Conservation (phyloP, 2,113 vertebrate species). For the Parus major region DNA sequence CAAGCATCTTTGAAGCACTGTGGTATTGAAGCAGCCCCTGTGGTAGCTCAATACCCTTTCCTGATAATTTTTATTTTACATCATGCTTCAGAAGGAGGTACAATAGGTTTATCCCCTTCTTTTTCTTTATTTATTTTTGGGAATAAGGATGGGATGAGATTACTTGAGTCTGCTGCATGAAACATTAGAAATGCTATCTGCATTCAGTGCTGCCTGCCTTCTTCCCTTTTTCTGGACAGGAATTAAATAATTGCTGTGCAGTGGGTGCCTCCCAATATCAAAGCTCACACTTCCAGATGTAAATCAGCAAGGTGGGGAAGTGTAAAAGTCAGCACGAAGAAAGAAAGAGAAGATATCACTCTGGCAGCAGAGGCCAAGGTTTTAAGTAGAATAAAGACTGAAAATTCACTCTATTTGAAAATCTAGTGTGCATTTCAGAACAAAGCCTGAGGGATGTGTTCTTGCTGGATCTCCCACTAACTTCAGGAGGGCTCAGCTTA, state of each 20-base stretch:
- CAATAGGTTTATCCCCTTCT: neutral
- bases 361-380: neutral
- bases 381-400: neutral
- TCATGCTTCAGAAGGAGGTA: neutral
- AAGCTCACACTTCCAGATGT: neutral
- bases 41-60: neutral
- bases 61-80: neutral
- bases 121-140: neutral
- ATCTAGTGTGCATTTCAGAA: neutral
- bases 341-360: neutral
- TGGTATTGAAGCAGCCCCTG: neutral
- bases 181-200: neutral
- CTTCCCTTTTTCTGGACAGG: neutral
- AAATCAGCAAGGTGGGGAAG: neutral
- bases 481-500: neutral
- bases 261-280: neutral
- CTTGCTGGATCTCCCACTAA: neutral
- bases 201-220: neutral
- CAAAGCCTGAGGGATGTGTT: neutral
- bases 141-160: neutral
- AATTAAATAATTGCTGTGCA: neutral
- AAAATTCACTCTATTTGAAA: neutral
- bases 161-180: neutral
- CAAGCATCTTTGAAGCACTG: conserved; percentile 11
- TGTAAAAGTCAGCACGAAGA: neutral